phyloP scores from a whole-genome alignment of 2,888 invertebrate genomes.

The Drosophila subsilvestris region DNA sequence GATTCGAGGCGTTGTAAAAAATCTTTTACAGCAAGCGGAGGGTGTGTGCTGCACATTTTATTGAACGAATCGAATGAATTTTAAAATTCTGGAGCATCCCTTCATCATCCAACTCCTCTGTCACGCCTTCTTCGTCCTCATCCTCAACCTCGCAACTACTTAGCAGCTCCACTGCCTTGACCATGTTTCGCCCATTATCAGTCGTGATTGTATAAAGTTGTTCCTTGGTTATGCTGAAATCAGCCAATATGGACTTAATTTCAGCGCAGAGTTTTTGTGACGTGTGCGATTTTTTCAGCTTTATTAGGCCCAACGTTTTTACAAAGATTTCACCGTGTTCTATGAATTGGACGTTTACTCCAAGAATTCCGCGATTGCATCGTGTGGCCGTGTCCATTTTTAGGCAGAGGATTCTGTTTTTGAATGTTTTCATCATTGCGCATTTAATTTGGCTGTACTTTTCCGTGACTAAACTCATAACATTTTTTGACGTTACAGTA shows the following conservation, averaged over 20 bases:
- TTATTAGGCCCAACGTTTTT: neutral
- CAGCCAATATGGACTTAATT: too few relatives aligned
- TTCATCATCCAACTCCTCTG: too few relatives aligned
- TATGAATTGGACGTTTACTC: too few relatives aligned
- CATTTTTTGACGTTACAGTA: neutral
- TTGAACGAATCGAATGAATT: too few relatives aligned
- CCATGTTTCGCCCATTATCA: neutral
- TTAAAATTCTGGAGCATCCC: too few relatives aligned
- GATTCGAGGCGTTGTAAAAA: slow-evolving; percentile 4
- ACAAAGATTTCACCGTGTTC: too few relatives aligned
- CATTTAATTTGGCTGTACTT: neutral
- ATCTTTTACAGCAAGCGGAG: slow-evolving; percentile 10
- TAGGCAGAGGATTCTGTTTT: slow-evolving; percentile 6
- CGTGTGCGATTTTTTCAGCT: slow-evolving; percentile 3
- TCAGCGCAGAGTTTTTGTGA: neutral
- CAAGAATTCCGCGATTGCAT: neutral
- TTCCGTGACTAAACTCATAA: neutral
- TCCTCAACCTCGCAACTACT: neutral
- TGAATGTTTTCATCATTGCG: neutral
- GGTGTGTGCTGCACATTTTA: slow-evolving; percentile 15
- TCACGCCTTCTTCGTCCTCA: neutral
- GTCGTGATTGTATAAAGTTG: neutral
- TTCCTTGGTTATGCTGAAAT: too few relatives aligned
- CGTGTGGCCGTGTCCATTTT: slow-evolving; percentile 15
- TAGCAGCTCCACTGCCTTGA: neutral